phyloP scores from a whole-genome alignment of 2,888 invertebrate genomes.

The Andrena flavipes region DNA sequence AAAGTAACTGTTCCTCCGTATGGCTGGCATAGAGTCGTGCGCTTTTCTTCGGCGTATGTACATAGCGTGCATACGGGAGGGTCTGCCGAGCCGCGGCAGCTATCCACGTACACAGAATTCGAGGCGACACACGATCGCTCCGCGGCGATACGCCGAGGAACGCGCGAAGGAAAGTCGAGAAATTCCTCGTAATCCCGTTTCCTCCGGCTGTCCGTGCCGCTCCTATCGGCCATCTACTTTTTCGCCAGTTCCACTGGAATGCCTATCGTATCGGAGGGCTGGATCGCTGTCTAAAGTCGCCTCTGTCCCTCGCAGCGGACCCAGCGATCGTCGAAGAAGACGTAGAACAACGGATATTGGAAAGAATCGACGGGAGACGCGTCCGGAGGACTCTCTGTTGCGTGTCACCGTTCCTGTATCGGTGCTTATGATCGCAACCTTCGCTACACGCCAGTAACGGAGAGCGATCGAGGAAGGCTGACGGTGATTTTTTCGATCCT shows the following conservation, averaged over 20 bases:
- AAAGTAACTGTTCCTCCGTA: conserved; percentile 41
- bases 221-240: conserved; percentile 55
- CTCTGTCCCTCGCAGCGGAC: conserved; percentile 11
- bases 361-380: background rate
- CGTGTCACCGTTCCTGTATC: conserved; percentile 6
- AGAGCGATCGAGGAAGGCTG: conserved; percentile 38
- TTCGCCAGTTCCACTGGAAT: conserved; percentile 32
- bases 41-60: conserved; percentile 12
- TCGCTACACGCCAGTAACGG: conserved; percentile 16
- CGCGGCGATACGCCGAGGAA: conserved; percentile 38
- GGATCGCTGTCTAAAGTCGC: conserved; percentile 51
- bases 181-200: conserved; percentile 65
- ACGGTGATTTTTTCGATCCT: conserved; percentile 38
- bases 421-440: conserved; percentile 15
- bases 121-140: conserved; percentile 46
- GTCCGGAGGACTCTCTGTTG: background rate
- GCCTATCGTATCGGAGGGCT: conserved; percentile 50
- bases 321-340: conserved; percentile 2
- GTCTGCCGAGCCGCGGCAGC: conserved; percentile 4
- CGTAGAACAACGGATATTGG: background rate
- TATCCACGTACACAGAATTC: conserved; percentile 34
- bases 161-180: conserved; percentile 56
- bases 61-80: conserved; percentile 15
- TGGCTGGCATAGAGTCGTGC: conserved; percentile 15
- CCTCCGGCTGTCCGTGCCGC: conserved; percentile 28